Conservation (phyloP, 2,113 vertebrate genomes). For the Upupa epops region DNA sequence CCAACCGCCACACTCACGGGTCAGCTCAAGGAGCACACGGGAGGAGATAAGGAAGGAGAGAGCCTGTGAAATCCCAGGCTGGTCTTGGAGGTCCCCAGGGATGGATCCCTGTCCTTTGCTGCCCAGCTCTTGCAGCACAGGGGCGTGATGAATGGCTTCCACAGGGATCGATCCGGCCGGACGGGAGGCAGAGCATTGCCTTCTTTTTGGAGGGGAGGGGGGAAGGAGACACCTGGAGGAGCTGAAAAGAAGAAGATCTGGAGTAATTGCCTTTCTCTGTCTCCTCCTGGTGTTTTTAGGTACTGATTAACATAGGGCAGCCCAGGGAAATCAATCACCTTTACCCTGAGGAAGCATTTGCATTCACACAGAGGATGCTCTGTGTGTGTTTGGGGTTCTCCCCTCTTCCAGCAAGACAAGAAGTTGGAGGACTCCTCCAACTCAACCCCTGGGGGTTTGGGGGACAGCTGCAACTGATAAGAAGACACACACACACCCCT, state of each 20-base stretch:
- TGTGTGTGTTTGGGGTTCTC: rapidly evolving
- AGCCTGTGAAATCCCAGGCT: rapidly evolving
- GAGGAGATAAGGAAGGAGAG: not conserved
- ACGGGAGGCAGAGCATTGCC: too few species aligned
- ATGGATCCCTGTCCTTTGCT: not conserved
- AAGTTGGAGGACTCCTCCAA: not conserved
- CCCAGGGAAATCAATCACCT: conserved; percentile 64
- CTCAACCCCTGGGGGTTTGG: not conserved
- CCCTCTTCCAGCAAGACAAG: not conserved
- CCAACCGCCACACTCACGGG: not conserved
- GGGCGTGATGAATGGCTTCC: conserved; percentile 53
- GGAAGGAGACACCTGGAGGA: conserved; percentile 40
- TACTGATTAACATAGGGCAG: conserved; percentile 66
- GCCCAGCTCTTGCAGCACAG: not conserved
- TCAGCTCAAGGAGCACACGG: not conserved
- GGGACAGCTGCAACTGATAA: not conserved
- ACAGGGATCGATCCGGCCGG: conserved; percentile 48
- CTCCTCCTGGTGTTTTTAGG: conserved; percentile 64
- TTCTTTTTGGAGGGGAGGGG: too few species aligned
- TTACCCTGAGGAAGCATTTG: conserved; percentile 53
- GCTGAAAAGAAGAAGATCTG: conserved; percentile 36
- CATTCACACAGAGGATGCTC: conserved; percentile 5
- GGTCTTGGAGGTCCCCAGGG: not conserved
- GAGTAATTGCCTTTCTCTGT: conserved; percentile 67
- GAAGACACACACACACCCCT: too few species aligned